A percentile compares a stretch with the other conserved stretches of the same genome.
Conservation (phyloP, 2,888 invertebrate species). For the Oligia latruncula region DNA sequence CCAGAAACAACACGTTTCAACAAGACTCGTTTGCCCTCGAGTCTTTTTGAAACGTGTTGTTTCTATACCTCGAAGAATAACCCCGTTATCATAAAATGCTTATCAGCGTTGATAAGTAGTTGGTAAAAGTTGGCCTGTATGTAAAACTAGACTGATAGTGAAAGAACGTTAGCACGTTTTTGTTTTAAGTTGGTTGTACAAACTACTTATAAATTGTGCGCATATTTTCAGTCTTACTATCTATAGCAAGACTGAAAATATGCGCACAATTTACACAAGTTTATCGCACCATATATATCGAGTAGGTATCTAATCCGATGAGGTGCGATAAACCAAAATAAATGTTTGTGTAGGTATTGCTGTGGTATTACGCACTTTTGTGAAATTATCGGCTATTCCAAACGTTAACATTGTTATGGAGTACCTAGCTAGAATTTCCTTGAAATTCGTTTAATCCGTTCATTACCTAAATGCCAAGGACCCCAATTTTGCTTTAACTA, state of each 20-base stretch:
- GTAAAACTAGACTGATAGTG: constrained; percentile 1
- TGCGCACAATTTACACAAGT: too few relatives aligned
- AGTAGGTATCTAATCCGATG: background rate
- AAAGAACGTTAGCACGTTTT: background rate
- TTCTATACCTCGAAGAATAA: background rate
- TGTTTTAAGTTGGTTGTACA: background rate
- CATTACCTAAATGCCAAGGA: constrained; percentile 8
- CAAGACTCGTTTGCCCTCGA: constrained; percentile 12
- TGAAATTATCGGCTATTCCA: background rate
- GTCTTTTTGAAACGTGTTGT: too few relatives aligned
- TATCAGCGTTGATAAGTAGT: constrained; percentile 14
- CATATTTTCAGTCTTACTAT: constrained; percentile 9
- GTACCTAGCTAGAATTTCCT: background rate
- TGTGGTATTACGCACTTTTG: constrained; percentile 4
- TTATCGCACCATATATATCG: too few relatives aligned
- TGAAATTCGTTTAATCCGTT: background rate
- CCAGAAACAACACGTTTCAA: constrained; percentile 18
- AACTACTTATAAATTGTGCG: background rate
- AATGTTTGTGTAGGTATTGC: too few relatives aligned
- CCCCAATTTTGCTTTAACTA: background rate
- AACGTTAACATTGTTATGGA: background rate
- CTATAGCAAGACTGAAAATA: too few relatives aligned
- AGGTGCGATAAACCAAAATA: background rate
- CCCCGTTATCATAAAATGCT: constrained; percentile 10
- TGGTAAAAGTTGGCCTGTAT: constrained; percentile 2